These are phyloP conservation scores for Macrotrachela quadricornifera DNA, from an alignment of 1,140 invertebrate genomes.

Conservation along the genomic window DNA sequence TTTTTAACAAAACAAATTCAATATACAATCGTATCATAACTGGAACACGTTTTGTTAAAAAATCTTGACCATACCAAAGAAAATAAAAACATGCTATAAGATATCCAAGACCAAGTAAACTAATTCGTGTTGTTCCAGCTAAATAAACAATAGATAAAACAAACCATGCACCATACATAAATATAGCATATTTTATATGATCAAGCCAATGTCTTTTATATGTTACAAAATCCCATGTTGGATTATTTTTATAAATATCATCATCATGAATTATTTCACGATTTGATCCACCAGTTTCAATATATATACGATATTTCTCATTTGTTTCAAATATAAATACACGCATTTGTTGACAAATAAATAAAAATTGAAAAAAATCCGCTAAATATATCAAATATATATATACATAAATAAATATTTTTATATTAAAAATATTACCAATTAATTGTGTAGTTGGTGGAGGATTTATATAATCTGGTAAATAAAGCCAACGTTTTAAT, in stretches of 20 bases:
- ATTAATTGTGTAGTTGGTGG: conserved; percentile 30
- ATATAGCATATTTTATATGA: conserved; percentile 54
- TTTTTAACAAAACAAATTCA: too few relatives aligned
- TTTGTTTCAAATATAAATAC: conserved; percentile 57
- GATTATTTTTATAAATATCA: conserved; percentile 16
- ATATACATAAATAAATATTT: too few relatives aligned
- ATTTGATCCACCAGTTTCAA: conserved; percentile 14
- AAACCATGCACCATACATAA: conserved; percentile 75
- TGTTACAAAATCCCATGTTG: conserved; percentile 4
- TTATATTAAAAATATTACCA: too few relatives aligned
- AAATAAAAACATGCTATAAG: conserved; percentile 80
- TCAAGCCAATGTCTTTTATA: conserved; percentile 47
- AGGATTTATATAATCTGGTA: conserved; percentile 53
- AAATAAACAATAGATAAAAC: conserved; percentile 78
- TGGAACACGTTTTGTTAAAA: conserved; percentile 55
- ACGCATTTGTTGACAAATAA: conserved; percentile 62
- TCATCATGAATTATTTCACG: conserved; percentile 15
- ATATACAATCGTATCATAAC: conserved; percentile 58
- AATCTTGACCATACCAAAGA: conserved; percentile 85
- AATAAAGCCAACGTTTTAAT: conserved; percentile 67
- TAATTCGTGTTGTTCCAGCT: conserved; percentile 70
- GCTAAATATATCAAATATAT: conserved; percentile 33
- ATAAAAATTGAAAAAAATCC: conserved; percentile 69
- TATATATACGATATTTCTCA: conserved; percentile 17
- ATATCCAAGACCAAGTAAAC: conserved; percentile 81